Percentiles rank a stretch among this genome's conserved stretches.
Conservation (phyloP, 2,888 invertebrate genomes). For the Trissonchulus latispiculum region DNA sequence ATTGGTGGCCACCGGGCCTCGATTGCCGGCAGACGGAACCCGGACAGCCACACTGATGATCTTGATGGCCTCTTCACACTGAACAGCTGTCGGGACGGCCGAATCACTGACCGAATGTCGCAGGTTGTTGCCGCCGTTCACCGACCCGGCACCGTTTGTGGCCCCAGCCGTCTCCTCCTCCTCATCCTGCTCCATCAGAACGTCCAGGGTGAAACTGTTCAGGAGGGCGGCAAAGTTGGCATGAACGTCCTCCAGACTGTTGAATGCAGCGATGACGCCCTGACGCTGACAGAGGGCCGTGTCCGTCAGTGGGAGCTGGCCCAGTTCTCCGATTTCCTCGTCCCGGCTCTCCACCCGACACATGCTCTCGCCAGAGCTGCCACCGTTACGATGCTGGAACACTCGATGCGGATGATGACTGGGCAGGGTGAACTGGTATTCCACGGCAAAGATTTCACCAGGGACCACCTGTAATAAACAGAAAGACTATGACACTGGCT, state of each 20-base stretch:
- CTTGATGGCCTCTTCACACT: constrained; percentile 18
- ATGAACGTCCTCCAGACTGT: constrained; percentile 72
- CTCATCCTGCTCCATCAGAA: background rate
- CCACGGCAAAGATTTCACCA: constrained; percentile 62
- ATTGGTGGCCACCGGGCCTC: background rate
- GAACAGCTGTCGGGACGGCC: background rate
- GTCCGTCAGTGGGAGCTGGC: constrained; percentile 18
- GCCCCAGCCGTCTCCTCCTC: background rate
- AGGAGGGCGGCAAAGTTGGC: constrained; percentile 27
- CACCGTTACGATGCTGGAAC: constrained; percentile 4
- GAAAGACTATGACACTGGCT: background rate
- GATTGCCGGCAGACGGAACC: background rate
- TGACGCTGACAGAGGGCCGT: constrained; percentile 58
- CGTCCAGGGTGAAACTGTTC: constrained; percentile 19
- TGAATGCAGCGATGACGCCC: constrained; percentile 88
- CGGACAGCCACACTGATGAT: constrained; percentile 22
- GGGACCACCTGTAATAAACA: background rate
- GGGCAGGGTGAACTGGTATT: constrained; percentile 87
- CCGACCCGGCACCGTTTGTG: too few relatives aligned
- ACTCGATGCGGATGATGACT: constrained; percentile 82
- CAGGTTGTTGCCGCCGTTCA: too few relatives aligned
- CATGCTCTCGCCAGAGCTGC: background rate
- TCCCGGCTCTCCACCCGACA: constrained; percentile 17
- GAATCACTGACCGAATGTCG: background rate
- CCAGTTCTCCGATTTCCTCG: constrained; percentile 2